Conservation (phyloP, 2,888 invertebrate species). For the Drosophila ochracea region DNA sequence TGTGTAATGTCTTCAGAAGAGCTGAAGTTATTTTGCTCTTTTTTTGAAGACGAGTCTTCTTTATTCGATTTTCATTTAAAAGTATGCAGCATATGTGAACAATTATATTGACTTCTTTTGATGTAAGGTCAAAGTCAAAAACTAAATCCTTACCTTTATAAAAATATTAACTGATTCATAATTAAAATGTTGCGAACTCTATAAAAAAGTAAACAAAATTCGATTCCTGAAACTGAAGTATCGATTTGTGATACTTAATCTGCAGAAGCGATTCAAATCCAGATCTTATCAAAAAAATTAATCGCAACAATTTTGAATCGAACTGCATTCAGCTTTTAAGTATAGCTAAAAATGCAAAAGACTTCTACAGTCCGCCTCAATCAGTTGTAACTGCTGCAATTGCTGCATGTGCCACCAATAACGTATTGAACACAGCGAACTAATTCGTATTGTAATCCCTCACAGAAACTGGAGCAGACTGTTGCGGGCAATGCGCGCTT, state of each 20-base stretch:
- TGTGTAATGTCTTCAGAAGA: background rate
- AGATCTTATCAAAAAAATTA: background rate
- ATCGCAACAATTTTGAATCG: too few relatives aligned
- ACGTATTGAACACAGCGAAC: background rate
- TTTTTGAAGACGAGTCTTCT: background rate
- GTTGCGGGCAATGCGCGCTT: slow-evolving; percentile 95
- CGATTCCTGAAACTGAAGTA: background rate
- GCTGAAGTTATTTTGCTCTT: too few relatives aligned
- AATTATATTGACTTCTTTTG: too few relatives aligned
- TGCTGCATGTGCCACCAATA: slow-evolving; percentile 60
- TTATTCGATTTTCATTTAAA: background rate
- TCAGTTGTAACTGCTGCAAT: slow-evolving; percentile 30
- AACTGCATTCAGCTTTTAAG: too few relatives aligned
- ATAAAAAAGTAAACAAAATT: background rate
- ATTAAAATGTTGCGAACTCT: background rate
- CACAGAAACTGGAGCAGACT: slow-evolving; percentile 94
- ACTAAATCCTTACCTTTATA: background rate
- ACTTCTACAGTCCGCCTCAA: slow-evolving; percentile 51
- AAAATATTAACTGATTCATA: background rate
- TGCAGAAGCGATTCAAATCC: background rate
- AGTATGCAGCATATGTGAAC: too few relatives aligned
- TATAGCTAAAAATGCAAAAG: slow-evolving; percentile 57
- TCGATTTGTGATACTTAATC: background rate
- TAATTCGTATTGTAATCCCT: slow-evolving; percentile 12
- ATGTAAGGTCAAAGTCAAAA: background rate